phyloP scores from a whole-genome alignment of 2,797 vertebrate species.

The Acanthopagrus latus region DNA sequence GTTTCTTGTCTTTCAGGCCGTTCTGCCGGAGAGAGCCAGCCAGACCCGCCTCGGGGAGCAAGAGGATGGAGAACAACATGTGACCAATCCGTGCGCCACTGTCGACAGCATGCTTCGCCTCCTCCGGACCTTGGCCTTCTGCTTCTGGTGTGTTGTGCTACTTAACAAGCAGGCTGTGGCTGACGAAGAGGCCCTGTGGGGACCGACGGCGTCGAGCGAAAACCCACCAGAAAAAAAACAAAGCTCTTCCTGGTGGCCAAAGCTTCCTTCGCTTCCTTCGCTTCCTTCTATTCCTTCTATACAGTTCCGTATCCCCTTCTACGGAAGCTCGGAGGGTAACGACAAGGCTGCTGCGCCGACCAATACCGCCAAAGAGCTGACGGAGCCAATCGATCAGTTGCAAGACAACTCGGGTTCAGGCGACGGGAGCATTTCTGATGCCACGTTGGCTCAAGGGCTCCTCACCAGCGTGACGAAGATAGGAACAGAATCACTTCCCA shows the following conservation, averaged over 20 bases:
- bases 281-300: background rate
- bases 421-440: constrained; percentile 57
- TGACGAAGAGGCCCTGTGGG: constrained; percentile 69
- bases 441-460: constrained; percentile 49
- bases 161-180: constrained; percentile 60
- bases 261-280: constrained; percentile 24
- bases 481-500: constrained; percentile 70
- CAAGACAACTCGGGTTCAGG: constrained; percentile 66
- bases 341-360: constrained; percentile 8
- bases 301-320: constrained; percentile 11
- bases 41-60: constrained; percentile 61
- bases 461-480: constrained; percentile 60
- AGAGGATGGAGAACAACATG: constrained; percentile 80
- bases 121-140: constrained; percentile 70
- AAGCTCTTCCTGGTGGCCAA: constrained; percentile 50
- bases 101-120: constrained; percentile 84
- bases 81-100: constrained; percentile 68
- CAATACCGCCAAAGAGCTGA: constrained; percentile 24
- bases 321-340: constrained; percentile 10
- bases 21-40: constrained; percentile 38
- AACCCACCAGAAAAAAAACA: constrained; percentile 40
- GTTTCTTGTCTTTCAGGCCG: constrained; percentile 77
- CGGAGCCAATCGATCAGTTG: constrained; percentile 31
- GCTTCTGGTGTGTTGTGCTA: constrained; percentile 75
- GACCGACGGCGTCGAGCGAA: constrained; percentile 39